Evolutionary conservation across 2,113 vertebrate species (phyloP), one percentile per base, ranked within the genome.

Genomic region (Macquaria australasica): DNA sequence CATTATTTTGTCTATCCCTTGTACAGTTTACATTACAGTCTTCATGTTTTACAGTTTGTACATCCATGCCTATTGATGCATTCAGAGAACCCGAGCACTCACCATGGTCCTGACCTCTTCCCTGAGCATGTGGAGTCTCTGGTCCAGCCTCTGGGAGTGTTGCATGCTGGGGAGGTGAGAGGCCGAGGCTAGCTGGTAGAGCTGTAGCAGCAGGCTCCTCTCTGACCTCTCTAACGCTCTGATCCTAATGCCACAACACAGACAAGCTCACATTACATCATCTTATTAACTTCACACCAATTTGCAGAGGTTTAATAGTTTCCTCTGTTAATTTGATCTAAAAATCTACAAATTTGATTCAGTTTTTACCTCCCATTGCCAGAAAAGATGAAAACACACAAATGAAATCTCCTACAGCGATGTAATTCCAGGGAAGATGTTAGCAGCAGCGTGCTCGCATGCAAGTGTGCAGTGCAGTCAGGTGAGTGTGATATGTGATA

Each of bases 91-190:
- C 0, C 0, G 1, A 56, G 18, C 59, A 8, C 88, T 92, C 83
- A 95, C 89, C 95, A 93, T 91, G 60, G 67, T 87, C 70, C 90
- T 88, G 78, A 97, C 90, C 79, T 96, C 95, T 12, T 82, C 87
- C 78, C 41, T 94, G 91, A 97, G 77, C 25, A 41, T 66, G 56
- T 51, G 83, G 66, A 97, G 95, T 83, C 93, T 95, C 88, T 95
- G 93, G 93, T 95, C 96, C 84, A 93, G 91, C 85, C 93, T 91
- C 85, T 92, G 92, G 50, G 90, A 87, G 87, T 88, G 88, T n/a
- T 91, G 92, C 89, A 92, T 90, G 82, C 77, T 90, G 81, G 75
- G 62, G 50, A 78, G 56, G 20, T 78, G 59, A 34, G 83, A 84
- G 70, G 77, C 66, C 37, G 85, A 43, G 0, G 76, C 72, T 71